phyloP scores from a whole-genome alignment of 2,113 vertebrate species.

The Rafetus swinhoei region DNA sequence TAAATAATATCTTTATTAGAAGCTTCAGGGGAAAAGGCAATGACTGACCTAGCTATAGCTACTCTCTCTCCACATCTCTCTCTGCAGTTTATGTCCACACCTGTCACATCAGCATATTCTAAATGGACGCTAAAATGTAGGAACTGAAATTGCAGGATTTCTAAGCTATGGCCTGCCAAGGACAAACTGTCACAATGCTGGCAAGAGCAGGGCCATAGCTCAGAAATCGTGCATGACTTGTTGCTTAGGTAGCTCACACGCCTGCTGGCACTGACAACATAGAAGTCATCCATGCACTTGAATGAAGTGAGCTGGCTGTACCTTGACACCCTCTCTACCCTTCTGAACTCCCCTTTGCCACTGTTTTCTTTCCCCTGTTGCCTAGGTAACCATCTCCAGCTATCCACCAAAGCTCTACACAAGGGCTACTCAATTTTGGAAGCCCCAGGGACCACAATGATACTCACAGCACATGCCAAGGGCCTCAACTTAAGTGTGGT shows the following conservation, averaged over 20 bases:
- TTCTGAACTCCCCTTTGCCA: background rate
- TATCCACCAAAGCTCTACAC: background rate
- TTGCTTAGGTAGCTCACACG: background rate
- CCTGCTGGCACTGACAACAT: background rate
- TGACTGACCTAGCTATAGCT: background rate
- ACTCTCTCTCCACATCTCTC: background rate
- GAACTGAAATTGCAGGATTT: background rate
- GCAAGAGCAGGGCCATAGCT: background rate
- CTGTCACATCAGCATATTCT: background rate
- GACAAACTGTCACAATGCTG: background rate
- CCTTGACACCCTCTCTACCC: background rate
- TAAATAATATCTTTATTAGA: background rate
- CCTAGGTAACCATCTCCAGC: background rate
- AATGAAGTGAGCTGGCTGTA: background rate
- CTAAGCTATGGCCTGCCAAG: background rate
- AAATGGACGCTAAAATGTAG: rapidly evolving
- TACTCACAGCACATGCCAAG: no score
- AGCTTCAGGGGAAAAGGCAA: background rate
- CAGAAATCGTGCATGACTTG: background rate
- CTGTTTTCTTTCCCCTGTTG: background rate
- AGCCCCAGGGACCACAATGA: no score
- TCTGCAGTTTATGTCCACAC: rapidly evolving
- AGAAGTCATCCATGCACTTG: background rate
- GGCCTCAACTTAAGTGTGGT: no score
- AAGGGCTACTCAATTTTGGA: no score